These are phyloP conservation scores for Caradrina kadenii DNA, from an alignment of 2,888 invertebrate genomes.

Conservation along the genomic window DNA sequence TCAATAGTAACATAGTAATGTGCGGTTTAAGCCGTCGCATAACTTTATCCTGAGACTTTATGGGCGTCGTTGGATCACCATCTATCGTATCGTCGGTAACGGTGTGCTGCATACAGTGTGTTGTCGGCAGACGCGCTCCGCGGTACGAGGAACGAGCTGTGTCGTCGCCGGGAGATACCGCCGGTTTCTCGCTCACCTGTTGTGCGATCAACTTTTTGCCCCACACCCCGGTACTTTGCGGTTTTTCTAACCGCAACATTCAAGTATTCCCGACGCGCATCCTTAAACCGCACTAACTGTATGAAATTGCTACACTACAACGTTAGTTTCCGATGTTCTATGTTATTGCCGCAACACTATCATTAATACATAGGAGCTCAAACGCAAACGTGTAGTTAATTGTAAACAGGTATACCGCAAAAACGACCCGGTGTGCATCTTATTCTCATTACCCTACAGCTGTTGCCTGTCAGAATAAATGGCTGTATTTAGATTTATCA, in stretches of 20 bases:
- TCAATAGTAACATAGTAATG: conserved; percentile 25
- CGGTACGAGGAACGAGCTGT: conserved; percentile 53
- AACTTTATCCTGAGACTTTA: conserved; percentile 26
- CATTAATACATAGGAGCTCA: conserved; percentile 76
- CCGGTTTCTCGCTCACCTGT: conserved; percentile 74
- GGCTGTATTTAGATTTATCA: conserved; percentile 61
- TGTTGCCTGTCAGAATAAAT: conserved; percentile 62
- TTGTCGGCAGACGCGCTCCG: conserved; percentile 35
- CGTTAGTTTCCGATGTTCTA: conserved; percentile 64
- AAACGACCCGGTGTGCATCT: conserved; percentile 60
- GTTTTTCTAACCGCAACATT: conserved; percentile 77
- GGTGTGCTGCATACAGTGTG: conserved; percentile 30
- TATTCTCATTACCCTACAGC: conserved; percentile 65
- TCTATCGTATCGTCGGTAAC: conserved; percentile 5
- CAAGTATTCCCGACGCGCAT: conserved; percentile 74
- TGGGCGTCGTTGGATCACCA: conserved; percentile 26
- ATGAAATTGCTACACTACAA: conserved; percentile 74
- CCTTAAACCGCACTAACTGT: conserved; percentile 82
- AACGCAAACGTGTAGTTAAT: conserved; percentile 66
- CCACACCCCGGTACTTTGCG: conserved; percentile 72
- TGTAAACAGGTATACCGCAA: conserved; percentile 66
- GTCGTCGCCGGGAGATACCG: conserved; percentile 57
- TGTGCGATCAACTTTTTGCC: conserved; percentile 76
- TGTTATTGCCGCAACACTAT: conserved; percentile 70
- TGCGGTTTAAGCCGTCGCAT: conserved; percentile 24